Percentiles rank a stretch among this genome's conserved stretches.
Conservation (phyloP, 2,888 invertebrate species). For the Thecocarcelia acutangulata region DNA sequence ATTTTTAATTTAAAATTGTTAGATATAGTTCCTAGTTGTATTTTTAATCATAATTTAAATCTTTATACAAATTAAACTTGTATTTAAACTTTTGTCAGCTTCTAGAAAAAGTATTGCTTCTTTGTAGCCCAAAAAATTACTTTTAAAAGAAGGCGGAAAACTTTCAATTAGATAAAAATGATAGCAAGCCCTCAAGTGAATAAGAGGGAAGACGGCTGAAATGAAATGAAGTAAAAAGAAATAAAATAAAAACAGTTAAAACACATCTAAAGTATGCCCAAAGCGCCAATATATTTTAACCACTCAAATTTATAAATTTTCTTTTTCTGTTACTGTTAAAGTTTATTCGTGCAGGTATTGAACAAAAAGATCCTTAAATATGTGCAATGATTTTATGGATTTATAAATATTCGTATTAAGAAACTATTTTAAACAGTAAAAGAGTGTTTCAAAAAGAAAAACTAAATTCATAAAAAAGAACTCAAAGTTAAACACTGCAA, state of each 20-base stretch:
- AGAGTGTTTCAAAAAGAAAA: neutral
- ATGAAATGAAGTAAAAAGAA: slow-evolving; percentile 28
- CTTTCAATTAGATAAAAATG: slow-evolving; percentile 67
- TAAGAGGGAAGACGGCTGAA: neutral
- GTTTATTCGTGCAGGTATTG: slow-evolving; percentile 14
- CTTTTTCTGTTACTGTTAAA: slow-evolving; percentile 32
- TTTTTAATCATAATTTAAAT: slow-evolving; percentile 38
- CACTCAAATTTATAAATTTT: slow-evolving; percentile 62
- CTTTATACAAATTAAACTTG: slow-evolving; percentile 7
- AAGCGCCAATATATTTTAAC: slow-evolving; percentile 65
- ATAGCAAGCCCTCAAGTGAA: slow-evolving; percentile 50
- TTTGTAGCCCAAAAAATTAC: slow-evolving; percentile 48
- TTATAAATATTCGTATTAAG: neutral
- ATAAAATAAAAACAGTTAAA: slow-evolving; percentile 47
- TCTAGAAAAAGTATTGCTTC: neutral
- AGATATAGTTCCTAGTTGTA: neutral
- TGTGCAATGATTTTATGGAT: neutral
- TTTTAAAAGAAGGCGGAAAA: slow-evolving; percentile 61
- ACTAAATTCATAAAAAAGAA: neutral
- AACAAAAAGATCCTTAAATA: slow-evolving; percentile 8
- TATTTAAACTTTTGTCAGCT: neutral
- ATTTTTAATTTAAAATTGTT: too few species aligned
- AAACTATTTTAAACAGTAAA: neutral
- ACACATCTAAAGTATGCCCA: slow-evolving; percentile 57
- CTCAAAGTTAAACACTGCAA: too few species aligned